Evolutionary conservation across 2,797 vertebrate species (phyloP).

Genomic region (Sebastes glaucus): DNA sequence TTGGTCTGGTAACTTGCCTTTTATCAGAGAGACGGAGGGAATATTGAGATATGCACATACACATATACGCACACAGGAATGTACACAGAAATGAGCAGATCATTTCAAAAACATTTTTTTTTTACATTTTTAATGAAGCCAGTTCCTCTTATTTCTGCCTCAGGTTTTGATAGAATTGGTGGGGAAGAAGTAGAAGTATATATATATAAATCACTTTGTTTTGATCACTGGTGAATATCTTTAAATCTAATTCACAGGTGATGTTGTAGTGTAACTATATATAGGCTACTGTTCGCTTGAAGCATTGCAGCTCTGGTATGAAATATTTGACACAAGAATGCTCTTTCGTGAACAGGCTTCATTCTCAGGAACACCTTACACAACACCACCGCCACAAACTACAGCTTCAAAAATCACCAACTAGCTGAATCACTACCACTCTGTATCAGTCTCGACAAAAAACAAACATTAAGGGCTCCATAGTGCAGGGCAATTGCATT

Average conservation of each 20-base stretch:
- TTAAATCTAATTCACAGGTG: background rate
- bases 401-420: slow-evolving; percentile 5
- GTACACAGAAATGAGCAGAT: too few species aligned
- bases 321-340: background rate
- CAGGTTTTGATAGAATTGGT: background rate
- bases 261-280: background rate
- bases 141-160: background rate
- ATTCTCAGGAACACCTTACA: slow-evolving; percentile 3
- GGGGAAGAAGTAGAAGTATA: background rate
- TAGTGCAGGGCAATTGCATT: slow-evolving; percentile 1
- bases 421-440: slow-evolving; percentile 6
- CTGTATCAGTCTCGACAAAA: background rate
- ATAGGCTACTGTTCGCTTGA: background rate
- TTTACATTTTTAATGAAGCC: background rate
- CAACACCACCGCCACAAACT: background rate
- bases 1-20: background rate
- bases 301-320: background rate
- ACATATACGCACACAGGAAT: background rate
- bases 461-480: background rate
- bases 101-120: background rate
- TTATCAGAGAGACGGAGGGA: background rate
- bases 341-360: background rate
- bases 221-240: background rate
- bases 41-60: background rate
- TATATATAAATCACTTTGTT: background rate